phyloP scores from a whole-genome alignment of 2,113 vertebrate species.

The Rhinichthys klamathensis region DNA sequence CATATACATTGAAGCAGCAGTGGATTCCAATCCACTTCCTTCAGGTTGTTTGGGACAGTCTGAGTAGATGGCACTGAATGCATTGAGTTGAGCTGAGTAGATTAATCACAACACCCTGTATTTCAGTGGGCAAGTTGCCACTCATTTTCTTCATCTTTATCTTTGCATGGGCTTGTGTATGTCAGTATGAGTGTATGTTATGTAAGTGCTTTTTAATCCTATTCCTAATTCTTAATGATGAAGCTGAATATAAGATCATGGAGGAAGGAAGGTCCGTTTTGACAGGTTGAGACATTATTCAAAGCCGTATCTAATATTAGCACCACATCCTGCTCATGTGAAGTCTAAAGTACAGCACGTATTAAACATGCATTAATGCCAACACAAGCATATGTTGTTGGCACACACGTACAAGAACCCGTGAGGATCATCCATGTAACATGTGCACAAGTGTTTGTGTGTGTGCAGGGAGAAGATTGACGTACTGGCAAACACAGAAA shows the following conservation, averaged over 20 bases:
- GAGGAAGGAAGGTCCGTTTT: background rate
- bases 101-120: background rate
- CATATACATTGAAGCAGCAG: no score
- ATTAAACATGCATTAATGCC: background rate
- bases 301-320: background rate
- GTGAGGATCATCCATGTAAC: background rate
- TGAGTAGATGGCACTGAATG: background rate
- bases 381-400: slow-evolving; percentile 2
- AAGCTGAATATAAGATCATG: slow-evolving; percentile 11
- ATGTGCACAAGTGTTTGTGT: background rate
- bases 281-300: slow-evolving; percentile 14
- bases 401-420: background rate
- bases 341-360: background rate
- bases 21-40: no score
- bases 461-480: slow-evolving; percentile 40
- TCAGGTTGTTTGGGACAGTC: background rate
- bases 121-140: background rate
- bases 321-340: background rate
- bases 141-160: background rate
- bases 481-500: background rate
- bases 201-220: background rate
- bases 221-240: background rate
- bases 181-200: no score
- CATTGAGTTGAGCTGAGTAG: background rate
- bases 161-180: background rate